Base-by-base conservation (phyloP, 2,888 invertebrate species). In the Drosophila imparisetae region DNA sequence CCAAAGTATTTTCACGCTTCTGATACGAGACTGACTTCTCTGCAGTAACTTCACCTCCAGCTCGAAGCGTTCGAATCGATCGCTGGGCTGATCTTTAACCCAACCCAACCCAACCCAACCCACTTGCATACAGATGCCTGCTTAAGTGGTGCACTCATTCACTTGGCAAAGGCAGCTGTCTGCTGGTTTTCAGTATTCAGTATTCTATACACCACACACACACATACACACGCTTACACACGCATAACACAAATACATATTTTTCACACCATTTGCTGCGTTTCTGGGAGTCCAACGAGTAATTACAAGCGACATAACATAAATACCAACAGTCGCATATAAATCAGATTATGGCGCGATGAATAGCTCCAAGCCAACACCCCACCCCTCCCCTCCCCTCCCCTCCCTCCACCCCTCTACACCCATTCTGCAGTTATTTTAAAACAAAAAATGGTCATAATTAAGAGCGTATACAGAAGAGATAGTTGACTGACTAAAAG, bases 241-340 rank as follows among this genome's bases (percentile, higher is more conserved):
- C 29, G 34, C 36, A 42, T 21, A 45, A 13, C 21, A 45, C 7
- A 13, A 45, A 45, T 38, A 53, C 55, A 45, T 53, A 24, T 45
- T 48, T 40, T 63, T 63, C 62, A 71, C 73, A 66, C 70, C 66
- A 75, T 65, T 62, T 53, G 45, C 45, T 4, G 63, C n/a, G 48
- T 54, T 55, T 45, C 50, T 36, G 13, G 29, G 29, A 72, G 72
- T 68, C 73, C 66, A 77, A 81, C 77, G 66, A 71, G 75, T 78
- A 84, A 86, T 84, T 86, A 80, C 73, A 81, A 70, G 76, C 69
- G 78, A 76, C 82, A 83, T 77, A 81, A 68, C 78, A 86, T 86
- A 81, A 85, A 86, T 79, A 80, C 79, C 84, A 72, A 79, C 72
- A 73, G 74, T 65, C 70, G 76, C 79, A 72, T 81, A 86, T 85